Evolutionary conservation across 2,797 vertebrate genomes (phyloP), one percentile per base, ranked within the genome.

Genomic region (Molossus molossus): DNA sequence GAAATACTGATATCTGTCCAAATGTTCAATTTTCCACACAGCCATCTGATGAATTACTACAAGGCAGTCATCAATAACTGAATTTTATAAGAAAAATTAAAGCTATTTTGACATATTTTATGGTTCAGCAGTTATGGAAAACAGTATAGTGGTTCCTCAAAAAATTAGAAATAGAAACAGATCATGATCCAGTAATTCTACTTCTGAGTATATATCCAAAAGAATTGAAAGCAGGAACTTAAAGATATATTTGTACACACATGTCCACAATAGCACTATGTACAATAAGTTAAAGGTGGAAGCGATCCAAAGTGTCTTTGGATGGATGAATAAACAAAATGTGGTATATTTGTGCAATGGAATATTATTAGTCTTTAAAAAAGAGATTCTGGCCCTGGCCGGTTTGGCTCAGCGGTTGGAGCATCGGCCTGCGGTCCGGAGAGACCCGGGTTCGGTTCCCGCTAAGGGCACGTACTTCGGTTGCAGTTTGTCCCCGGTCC

Each of bases 51-150:
- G 86, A n/a, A 77, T 3, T 64, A 79, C 64, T 79, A 65, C 37
- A 27, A 87, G 12, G 45, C 11, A 89, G 20, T 85, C 70, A 93
- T 76, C 48, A 95, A 94, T 85, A 95, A 92, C 11, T 90, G 17
- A 70, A 80, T 83, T 94, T 88, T 87, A 40, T 40, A 76, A 90
- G 20, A 75, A 81, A 40, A 93, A 60, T 73, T 75, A 82, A 67
- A 75, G 37, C 9, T 45, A 29, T 17, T 10, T 5, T 70, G 33
- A 82, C 29, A 50, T 25, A 80, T 45, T 75, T 94, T 80, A 88
- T 69, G n/a, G 23, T 25, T 5, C 1, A 89, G 20, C 18, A 69
- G 58, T 27, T 77, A 80, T 58, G 27, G 53, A 88, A 75, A 84
- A 80, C 15, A 65, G 20, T 45, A 58, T 40, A 33, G 27, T 33